Evolutionary conservation across 1,140 invertebrate species (phyloP), one percentile per base, ranked within the genome.

Genomic region (Druon quercuslanigerum): DNA sequence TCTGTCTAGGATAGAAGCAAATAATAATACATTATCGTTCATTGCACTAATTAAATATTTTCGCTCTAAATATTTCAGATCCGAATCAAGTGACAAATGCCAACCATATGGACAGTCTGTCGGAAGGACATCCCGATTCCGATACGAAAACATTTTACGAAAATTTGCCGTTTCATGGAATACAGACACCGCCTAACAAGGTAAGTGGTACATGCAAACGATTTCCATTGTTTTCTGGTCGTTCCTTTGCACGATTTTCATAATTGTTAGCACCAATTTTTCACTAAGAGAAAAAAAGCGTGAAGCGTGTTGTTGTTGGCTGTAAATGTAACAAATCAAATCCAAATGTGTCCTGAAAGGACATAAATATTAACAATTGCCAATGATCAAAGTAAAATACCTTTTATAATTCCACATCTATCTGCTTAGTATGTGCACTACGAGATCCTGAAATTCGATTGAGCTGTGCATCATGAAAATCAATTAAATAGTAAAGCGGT

Each of bases 81-180:
- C 89, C 90, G 73, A 90, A 87, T 84, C 89, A 90, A 82, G 86
- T 83, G 56, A 86, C 84, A 81, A 91, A 90, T 79, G 89, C 85
- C 86, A 89, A 90, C 83, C 89, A 89, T 75, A 87, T 91, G 84
- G 89, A 90, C 83, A 90, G 88, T 79, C 86, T 91, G 75, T 91
- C 90, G 79, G 90, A 91, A 76, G 89, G 85, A 17, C 86, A 90
- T 19, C 88, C 90, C 33, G 91, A 93, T 54, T 87, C 88, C 60
- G 92, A 92, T 56, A 91, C 91, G 77, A 94, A 93, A 89, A 95
- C 95, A 79, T 96, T 97, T 90, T 98, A 98, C 92, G 96, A 98
- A 92, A 98, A 98, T 91, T 93, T 98, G 87, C 96, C 97, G 77
- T 98, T 98, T 93, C 96, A 98, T 90, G 96, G 96, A 84, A 95